Evolutionary conservation across 2,888 invertebrate genomes (phyloP), one percentile per base, ranked within the genome.

Genomic region (Hydrotaea cyrtoneurina): DNA sequence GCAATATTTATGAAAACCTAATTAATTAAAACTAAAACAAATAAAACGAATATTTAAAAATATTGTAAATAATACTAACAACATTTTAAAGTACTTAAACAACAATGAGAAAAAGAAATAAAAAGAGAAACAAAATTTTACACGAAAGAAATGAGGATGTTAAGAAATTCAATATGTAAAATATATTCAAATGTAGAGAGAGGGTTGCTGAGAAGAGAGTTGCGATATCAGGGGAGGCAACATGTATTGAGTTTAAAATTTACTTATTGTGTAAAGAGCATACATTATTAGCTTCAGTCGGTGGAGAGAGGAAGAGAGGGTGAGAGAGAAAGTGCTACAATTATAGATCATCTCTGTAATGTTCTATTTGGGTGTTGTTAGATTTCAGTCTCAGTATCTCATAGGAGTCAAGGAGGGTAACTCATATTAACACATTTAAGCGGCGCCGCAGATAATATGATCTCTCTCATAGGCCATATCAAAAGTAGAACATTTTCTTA

Each of bases 1-100:
- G 74, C 13, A n/a, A 50, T 50, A 50, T 50, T 50, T 50, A 50
- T 50, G 13, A 2, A 50, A 50, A 31, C 31, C 2, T 7, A 2
- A 31, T 31, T 50, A 50, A 77, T 11, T 39, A 39, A 3, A 39
- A 11, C 1, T 59, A 50, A 55, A 39, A 50, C 11, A 79, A 39
- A 55, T 17, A 26, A 8, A 50, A 62, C n/a, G n/a, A 78, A 11
- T 3, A 72, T 23, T 62, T 71, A 77, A 21, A 21, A 55, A 62
- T 59, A 26, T 59, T 59, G 59, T 59, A 59, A 23, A 59, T 59
- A 59, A 13, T 59, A 59, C 15, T 59, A 59, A 55, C 26, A 23
- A 50, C n/a, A 1, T 2, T 26, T 15, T 11, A 26, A 55, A 59
- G 59, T 59, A 59, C 59, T 59, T 59, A 59, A 59, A n/a, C n/a